Evolutionary conservation across 2,113 vertebrate genomes (phyloP).

Genomic region (Oreochromis niloticus): DNA sequence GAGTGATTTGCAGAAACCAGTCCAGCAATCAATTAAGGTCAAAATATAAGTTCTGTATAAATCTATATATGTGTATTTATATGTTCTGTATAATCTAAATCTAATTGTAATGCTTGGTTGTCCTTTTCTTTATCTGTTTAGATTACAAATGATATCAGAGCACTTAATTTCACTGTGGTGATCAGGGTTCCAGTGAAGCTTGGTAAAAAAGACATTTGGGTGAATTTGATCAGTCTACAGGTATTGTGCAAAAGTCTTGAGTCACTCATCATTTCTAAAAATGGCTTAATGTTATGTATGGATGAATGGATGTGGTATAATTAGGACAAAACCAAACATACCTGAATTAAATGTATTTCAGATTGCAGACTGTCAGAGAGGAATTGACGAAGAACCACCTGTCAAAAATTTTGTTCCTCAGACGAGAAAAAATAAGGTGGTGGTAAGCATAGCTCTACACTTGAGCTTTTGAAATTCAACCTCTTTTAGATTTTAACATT

Average conservation of each 20-base stretch:
- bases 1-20: background rate
- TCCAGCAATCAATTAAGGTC: background rate
- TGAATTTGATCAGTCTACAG: background rate
- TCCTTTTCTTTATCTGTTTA: background rate
- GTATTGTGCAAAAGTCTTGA: background rate
- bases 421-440: constrained; percentile 24
- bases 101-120: background rate
- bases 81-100: background rate
- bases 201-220: constrained; percentile 66
- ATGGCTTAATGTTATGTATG: background rate
- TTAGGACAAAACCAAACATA: background rate
- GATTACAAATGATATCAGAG: background rate
- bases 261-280: background rate
- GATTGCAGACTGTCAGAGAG: constrained; percentile 42
- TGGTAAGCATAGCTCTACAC: constrained; percentile 39
- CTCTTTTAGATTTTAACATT: background rate
- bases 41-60: background rate
- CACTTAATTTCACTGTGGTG: background rate
- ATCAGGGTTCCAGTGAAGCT: constrained; percentile 26
- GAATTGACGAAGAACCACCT: background rate
- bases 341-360: constrained; percentile 14
- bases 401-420: constrained; percentile 19
- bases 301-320: background rate
- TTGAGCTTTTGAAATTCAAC: background rate
- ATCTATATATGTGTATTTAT: background rate